Evolutionary conservation across 2,888 invertebrate genomes (phyloP), one percentile per base, ranked within the genome.

Genomic region (Timandra comae): DNA sequence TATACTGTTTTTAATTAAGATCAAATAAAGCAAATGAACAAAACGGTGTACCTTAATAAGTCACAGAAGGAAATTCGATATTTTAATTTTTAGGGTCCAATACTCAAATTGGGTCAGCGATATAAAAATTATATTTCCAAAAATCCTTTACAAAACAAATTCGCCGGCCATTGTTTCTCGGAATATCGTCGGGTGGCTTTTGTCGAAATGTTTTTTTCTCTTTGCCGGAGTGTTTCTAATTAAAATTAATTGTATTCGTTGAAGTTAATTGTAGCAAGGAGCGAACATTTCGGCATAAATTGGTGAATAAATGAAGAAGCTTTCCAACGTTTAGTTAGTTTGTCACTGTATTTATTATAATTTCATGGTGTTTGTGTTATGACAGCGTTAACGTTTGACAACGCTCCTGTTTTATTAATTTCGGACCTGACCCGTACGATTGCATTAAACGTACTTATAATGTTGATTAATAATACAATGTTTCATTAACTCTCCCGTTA

Each of bases 191-290:
- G 32, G 30, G 34, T 29, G 33, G 38, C 36, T 64, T 61, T 50
- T 41, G 49, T 46, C 29, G 43, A 53, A 55, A 62, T 60, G 56
- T 58, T 55, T 62, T 66, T 63, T 67, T 55, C 42, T 33, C 34
- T 34, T 37, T 35, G 46, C 49, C 54, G 53, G 54, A 69, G 59
- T 64, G 67, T 60, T 66, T 62, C 64, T 75, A 74, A 76, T 77
- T 76, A 72, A 74, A 76, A 75, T 72, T 69, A 73, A 76, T 72
- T 70, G 69, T 68, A 60, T 61, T 60, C 57, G 62, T 65, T 67
- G 60, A 69, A 73, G 68, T 73, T 75, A 75, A 76, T 74, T 76
- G 61, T 65, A 56, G 57, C 56, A 53, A 49, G 57, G 56, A 63
- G 65, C 59, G 56, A 64, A 62, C 54, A 43, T 54, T 59, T 55